Percentiles rank a stretch among this genome's conserved stretches.
These are phyloP conservation scores for Peromyscus aztecus DNA, from an alignment of 2,797 vertebrate species.

Conservation along the genomic window DNA sequence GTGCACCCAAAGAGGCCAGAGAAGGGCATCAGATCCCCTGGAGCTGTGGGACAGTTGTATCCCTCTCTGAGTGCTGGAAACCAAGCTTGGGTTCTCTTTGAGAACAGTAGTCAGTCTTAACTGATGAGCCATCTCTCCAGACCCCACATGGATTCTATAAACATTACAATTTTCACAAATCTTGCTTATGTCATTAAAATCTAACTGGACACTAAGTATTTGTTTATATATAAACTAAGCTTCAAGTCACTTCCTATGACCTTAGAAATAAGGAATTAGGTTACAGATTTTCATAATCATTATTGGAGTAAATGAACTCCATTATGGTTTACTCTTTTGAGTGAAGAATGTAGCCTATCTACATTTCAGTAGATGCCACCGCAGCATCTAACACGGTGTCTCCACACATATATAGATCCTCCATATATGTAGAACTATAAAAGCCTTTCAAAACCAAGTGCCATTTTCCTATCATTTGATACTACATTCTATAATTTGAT, in stretches of 20 bases:
- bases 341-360: slow-evolving; percentile 44
- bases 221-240: slow-evolving; percentile 3
- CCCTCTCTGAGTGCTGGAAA: background rate
- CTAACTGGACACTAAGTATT: background rate
- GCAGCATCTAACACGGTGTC: background rate
- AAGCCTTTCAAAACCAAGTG: slow-evolving; percentile 62
- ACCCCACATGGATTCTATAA: background rate
- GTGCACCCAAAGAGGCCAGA: background rate
- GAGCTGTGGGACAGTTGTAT: background rate
- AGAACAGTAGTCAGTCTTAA: background rate
- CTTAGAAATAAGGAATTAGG: background rate
- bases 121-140: background rate
- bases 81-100: background rate
- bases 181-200: slow-evolving; percentile 41
- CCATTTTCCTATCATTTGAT: slow-evolving; percentile 62
- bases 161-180: background rate
- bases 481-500: slow-evolving; percentile 52
- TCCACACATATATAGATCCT: background rate
- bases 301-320: slow-evolving; percentile 18
- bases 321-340: slow-evolving; percentile 32
- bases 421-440: slow-evolving; percentile 35
- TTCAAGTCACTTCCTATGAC: slow-evolving; percentile 17
- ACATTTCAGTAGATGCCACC: slow-evolving; percentile 34
- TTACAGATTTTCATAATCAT: slow-evolving; percentile 41
- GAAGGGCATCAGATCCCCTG: background rate